phyloP scores from a whole-genome alignment of 2,113 vertebrate species.

The Colistium nudipinnis region DNA sequence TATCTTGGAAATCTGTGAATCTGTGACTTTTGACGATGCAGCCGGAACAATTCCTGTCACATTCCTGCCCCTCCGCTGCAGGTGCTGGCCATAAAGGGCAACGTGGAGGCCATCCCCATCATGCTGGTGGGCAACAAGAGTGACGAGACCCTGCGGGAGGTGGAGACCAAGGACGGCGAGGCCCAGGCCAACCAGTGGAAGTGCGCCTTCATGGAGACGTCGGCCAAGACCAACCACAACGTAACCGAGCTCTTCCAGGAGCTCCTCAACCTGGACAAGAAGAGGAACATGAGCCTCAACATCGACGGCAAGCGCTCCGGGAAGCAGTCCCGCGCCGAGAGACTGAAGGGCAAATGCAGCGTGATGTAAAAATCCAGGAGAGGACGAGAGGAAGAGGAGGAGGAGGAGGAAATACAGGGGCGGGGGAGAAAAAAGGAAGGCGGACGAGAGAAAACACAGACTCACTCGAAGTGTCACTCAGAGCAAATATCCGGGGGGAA shows the following conservation, averaged over 20 bases:
- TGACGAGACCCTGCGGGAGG: constrained; percentile 94
- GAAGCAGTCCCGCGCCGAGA: constrained; percentile 94
- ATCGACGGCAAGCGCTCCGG: constrained; percentile 91
- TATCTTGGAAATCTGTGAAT: not conserved
- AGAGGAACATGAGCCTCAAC: constrained; percentile 93
- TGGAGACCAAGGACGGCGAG: constrained; percentile 92
- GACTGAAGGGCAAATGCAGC: constrained; percentile 95
- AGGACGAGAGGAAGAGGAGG: constrained; percentile 12
- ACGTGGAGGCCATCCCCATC: constrained; percentile 92
- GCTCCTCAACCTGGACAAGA: constrained; percentile 96
- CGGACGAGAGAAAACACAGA: not conserved
- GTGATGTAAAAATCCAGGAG: constrained; percentile 86
- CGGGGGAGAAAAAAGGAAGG: not conserved
- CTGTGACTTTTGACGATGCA: not conserved
- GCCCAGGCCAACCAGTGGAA: constrained; percentile 94
- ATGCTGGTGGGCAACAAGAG: constrained; percentile 99
- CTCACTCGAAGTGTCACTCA: constrained; percentile 31
- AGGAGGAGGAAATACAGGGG: not conserved
- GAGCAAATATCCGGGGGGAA: constrained; percentile 29
- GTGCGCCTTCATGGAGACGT: constrained; percentile 98
- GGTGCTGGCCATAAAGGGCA: constrained; percentile 92
- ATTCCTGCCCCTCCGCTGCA: constrained; percentile 17
- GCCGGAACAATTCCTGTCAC: not conserved
- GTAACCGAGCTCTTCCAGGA: constrained; percentile 98
- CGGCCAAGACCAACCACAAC: constrained; percentile 98